Evolutionary conservation across 53 echinoderm and acorn worm species (phyloP), one percentile per base, ranked within the genome.

Genomic region (Apostichopus leukothele): DNA sequence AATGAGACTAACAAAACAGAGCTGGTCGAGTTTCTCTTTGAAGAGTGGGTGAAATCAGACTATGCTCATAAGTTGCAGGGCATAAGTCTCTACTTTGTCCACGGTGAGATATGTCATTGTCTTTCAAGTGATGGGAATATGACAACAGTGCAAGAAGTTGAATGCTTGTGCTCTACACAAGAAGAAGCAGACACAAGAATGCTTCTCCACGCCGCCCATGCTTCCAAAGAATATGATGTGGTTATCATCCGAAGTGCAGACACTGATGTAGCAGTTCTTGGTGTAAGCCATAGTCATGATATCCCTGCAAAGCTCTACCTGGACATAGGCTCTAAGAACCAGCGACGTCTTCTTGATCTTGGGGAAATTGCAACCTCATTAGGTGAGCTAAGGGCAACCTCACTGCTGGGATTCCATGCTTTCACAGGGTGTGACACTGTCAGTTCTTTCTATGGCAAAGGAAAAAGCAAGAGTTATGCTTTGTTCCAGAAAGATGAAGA

Each of bases 21-120:
- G 67, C 85, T 93, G 73, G 55, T 91, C 39, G 76, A 75, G 25
- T 93, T 93, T 85, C 68, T 92, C 66, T 92, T 92, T 25, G 23
- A 22, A 55, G 79, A 89, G 51, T 92, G 92, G 92, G 51, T 67
- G 23, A 63, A 85, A 61, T 85, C 12, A 25, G 25, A 25, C 4
- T 68, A 67, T 51, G 86, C 86, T 9, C 0, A 0, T 7, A 20
- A 51, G 52, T 67, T 86, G 68, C 27, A 86, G 9, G 86, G 86
- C 5, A 21, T 86, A 9, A 16, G 25, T 3, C 52, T 86, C 12
- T 7, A 71, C 14, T 71, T 86, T 10, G 73, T 9, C 12, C 86
- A 86, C 26, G 71, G 73, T 52, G 86, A 86, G 13, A 25, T 71
- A 20, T 86, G 86, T 50, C 86, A 86, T 73, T 67, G n/a, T n/a